Base-by-base conservation (phyloP, 2,888 invertebrate species). In the Ectropis crepuscularia region DNA sequence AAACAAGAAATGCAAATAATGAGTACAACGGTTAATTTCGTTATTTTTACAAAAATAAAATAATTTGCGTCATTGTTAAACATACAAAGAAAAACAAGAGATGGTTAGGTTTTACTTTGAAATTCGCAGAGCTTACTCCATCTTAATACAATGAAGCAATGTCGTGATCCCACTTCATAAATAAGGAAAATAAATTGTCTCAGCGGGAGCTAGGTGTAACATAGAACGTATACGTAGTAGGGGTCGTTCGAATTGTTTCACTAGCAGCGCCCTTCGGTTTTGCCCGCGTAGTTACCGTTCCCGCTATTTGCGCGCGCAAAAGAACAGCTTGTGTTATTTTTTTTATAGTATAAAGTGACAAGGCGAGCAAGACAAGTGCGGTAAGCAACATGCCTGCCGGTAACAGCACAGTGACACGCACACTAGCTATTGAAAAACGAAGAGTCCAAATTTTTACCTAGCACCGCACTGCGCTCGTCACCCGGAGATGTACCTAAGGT, bases 151-250 rank as follows among this genome's bases (percentile, higher is more conserved):
- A 68, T 69, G 57, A 69, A 65, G 68, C 68, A 67, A 65, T 67
- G 67, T 76, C 74, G 71, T 71, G 70, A 72, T 73, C 73, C 72
- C 70, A 76, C 76, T 81, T 83, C 79, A 86, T 87, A 87, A 85
- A 83, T 84, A 83, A 84, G 80, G 77, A 77, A 77, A 78, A 87
- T 83, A 81, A 84, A 87, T 85, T 78, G 82, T 79, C 81, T 82
- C 83, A 71, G 73, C 73, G 85, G 81, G 78, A 74, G 73, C 64
- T 58, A 63, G 16, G 48, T 51, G 51, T 43, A 37, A 16, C 37
- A 47, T 53, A 55, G 10, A 39, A 46, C 16, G 47, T 10, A 37
- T 12, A 42, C 9, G 5, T 54, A 63, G 63, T 63, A 63, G 72
- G 74, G 77, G 75, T 75, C 72, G 69, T 73, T 72, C 73, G n/a